phyloP scores from a whole-genome alignment of 1,140 invertebrate species.

The Sinella curviseta region DNA sequence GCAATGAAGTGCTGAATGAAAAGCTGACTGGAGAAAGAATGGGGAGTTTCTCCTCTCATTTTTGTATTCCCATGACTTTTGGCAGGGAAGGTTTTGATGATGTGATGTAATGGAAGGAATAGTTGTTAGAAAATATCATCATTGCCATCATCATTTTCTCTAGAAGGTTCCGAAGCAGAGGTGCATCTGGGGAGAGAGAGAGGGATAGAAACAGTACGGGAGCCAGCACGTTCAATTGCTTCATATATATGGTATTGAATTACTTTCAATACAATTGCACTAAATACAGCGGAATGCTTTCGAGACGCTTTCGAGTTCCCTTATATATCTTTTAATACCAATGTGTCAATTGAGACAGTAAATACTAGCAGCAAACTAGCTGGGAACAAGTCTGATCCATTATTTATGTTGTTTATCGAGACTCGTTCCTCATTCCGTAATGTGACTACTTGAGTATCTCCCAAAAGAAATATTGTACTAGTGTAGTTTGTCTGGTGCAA shows the following conservation, averaged over 20 bases:
- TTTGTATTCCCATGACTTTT: background rate
- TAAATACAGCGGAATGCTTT: no score
- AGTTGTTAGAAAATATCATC: background rate
- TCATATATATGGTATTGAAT: no score
- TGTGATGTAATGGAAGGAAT: constrained; percentile 31
- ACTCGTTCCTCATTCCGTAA: constrained; percentile 5
- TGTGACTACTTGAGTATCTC: background rate
- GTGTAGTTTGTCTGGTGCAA: no score
- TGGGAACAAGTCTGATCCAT: constrained; percentile 40
- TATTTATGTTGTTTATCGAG: constrained; percentile 41
- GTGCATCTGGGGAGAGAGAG: no score
- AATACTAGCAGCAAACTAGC: constrained; percentile 15
- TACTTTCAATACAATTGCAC: no score
- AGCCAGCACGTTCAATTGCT: no score
- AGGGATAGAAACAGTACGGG: no score
- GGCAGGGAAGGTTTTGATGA: background rate
- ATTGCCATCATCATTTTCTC: background rate
- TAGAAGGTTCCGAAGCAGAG: background rate
- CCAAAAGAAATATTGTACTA: background rate
- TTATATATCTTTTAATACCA: no score
- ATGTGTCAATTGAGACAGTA: background rate
- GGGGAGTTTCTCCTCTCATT: background rate
- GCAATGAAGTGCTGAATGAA: no score
- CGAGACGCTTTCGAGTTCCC: no score
- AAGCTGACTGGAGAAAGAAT: constrained; percentile 9